Evolutionary conservation across 2,797 vertebrate genomes (phyloP).

Genomic region (Crocidura indochinensis): DNA sequence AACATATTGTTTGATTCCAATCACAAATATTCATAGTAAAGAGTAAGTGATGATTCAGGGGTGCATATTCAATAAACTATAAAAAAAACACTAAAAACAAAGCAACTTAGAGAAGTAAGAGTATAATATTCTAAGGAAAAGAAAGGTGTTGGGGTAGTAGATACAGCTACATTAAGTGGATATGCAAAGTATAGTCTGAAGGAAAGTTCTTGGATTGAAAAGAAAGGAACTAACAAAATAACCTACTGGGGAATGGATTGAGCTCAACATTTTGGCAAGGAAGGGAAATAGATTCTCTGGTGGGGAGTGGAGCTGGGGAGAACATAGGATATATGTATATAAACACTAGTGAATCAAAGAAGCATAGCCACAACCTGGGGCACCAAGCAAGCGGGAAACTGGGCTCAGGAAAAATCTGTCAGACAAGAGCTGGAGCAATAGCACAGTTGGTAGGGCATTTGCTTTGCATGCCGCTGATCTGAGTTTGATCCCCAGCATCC

Average conservation of each 20-base stretch:
- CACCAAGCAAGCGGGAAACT: background rate
- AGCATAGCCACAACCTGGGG: too few relatives aligned
- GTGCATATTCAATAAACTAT: background rate
- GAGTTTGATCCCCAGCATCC: too few relatives aligned
- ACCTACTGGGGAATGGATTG: background rate
- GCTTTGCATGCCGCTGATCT: too few relatives aligned
- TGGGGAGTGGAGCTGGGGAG: rapidly evolving
- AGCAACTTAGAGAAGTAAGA: background rate
- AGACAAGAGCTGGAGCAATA: background rate
- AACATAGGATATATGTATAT: background rate
- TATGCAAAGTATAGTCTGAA: background rate
- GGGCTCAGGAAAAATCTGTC: background rate
- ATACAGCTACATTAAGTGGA: background rate
- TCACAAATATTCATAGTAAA: too few relatives aligned
- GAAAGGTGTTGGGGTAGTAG: background rate
- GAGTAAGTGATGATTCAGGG: background rate
- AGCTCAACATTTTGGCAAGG: background rate
- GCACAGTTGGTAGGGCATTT: background rate
- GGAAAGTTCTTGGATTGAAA: background rate
- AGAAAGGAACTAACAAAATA: background rate
- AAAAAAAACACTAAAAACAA: background rate
- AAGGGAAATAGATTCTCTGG: background rate
- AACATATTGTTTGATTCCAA: too few relatives aligned
- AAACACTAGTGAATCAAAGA: background rate
- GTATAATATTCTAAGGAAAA: background rate